phyloP scores from a whole-genome alignment of 1,140 invertebrate species.

The Hypothenemus hampei region DNA sequence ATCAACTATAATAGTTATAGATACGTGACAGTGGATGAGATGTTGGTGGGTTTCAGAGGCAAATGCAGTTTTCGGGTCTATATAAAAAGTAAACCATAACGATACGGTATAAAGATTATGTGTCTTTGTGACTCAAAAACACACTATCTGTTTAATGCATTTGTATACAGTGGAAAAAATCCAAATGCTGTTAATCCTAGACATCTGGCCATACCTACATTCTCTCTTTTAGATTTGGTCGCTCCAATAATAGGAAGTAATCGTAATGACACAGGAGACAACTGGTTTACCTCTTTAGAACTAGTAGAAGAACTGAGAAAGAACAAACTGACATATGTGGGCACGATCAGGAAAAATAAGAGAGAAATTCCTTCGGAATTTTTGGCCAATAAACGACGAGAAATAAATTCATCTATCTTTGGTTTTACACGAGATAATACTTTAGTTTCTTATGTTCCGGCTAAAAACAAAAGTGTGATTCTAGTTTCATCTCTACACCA shows the following conservation, averaged over 20 bases:
- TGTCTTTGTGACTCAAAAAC: conserved; percentile 10
- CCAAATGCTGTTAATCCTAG: no score
- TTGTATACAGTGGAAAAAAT: conserved; percentile 13
- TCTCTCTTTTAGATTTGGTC: no score
- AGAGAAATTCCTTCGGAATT: conserved; percentile 20
- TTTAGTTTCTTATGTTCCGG: conserved; percentile 32
- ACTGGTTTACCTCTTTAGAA: conserved; percentile 15
- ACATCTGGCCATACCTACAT: no score
- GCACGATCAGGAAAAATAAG: conserved; percentile 39
- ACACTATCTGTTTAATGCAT: conserved; percentile 8
- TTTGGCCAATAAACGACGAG: background rate
- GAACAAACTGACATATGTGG: conserved; percentile 34
- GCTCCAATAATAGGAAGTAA: no score
- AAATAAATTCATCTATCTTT: conserved; percentile 6
- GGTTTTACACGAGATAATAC: conserved; percentile 21
- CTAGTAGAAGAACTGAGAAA: conserved; percentile 31
- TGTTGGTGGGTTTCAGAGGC: conserved; percentile 11
- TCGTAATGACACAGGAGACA: conserved; percentile 19
- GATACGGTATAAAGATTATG: conserved; percentile 19
- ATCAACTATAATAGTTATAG: background rate
- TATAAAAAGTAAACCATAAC: conserved; percentile 9
- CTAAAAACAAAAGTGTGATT: conserved; percentile 32
- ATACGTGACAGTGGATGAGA: conserved; percentile 6
- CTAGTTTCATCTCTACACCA: conserved; percentile 37
- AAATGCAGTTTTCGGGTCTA: conserved; percentile 14